These are phyloP conservation scores for Lasioglossum baleicum DNA, from an alignment of 1,140 invertebrate genomes.

Conservation along the genomic window DNA sequence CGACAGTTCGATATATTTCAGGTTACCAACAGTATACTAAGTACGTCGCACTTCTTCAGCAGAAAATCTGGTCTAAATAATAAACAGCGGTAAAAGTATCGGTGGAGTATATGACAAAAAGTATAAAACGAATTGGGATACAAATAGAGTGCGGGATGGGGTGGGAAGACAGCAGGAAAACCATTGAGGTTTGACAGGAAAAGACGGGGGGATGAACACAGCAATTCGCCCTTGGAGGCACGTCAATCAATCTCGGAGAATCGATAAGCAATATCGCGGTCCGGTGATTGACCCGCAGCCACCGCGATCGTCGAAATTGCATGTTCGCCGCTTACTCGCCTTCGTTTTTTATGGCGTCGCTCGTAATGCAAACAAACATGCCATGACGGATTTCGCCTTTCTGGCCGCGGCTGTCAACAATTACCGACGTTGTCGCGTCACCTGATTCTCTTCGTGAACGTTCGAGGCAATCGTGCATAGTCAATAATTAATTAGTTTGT, in stretches of 20 bases:
- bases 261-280: constrained; percentile 65
- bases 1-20: too few relatives aligned
- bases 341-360: constrained; percentile 31
- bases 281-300: constrained; percentile 62
- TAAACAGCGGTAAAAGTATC: background rate
- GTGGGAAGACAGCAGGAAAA: background rate
- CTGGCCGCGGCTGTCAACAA: constrained; percentile 4
- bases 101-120: background rate
- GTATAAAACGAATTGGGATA: background rate
- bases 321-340: constrained; percentile 35
- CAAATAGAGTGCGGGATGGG: background rate
- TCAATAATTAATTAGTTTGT: background rate
- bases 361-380: background rate
- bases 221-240: constrained; percentile 47
- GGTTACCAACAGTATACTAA: too few relatives aligned
- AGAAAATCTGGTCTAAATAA: background rate
- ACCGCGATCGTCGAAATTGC: constrained; percentile 58
- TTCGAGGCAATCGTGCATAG: background rate
- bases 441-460: background rate
- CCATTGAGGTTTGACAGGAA: constrained; percentile 20
- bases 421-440: background rate
- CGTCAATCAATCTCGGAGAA: constrained; percentile 61
- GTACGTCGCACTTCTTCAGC: too few relatives aligned
- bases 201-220: constrained; percentile 42
- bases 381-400: background rate